These are phyloP conservation scores for Gopherus flavomarginatus DNA, from an alignment of 2,113 vertebrate genomes.

Conservation along the genomic window DNA sequence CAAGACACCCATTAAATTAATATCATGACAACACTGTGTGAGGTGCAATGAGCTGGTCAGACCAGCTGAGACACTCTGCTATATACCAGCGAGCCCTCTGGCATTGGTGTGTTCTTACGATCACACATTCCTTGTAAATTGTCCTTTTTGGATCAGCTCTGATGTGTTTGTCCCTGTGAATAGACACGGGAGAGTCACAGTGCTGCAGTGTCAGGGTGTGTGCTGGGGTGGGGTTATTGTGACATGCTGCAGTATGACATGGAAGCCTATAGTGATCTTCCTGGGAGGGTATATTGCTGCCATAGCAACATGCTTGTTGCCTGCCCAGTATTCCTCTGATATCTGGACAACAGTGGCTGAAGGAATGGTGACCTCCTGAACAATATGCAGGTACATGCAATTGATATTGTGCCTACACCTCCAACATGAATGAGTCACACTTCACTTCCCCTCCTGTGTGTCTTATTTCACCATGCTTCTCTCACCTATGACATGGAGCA, in stretches of 20 bases:
- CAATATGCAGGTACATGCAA: background rate
- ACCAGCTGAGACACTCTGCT: background rate
- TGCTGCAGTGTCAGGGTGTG: background rate
- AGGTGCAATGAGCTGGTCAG: background rate
- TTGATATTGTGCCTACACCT: background rate
- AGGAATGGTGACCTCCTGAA: background rate
- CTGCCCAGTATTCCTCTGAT: background rate
- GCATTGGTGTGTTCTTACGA: background rate
- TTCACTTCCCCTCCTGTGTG: background rate
- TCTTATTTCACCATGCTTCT: background rate
- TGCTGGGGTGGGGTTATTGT: background rate
- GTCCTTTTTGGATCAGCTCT: background rate
- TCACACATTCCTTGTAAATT: background rate
- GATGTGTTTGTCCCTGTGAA: background rate
- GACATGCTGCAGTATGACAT: background rate
- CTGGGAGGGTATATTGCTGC: background rate
- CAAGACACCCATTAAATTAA: background rate
- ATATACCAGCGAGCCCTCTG: background rate
- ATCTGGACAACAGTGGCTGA: background rate
- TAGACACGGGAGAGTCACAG: background rate
- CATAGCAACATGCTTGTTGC: background rate
- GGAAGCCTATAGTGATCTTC: background rate
- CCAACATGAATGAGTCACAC: accelerated
- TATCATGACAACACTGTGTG: background rate
- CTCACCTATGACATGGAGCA: background rate